phyloP scores from a whole-genome alignment of 2,113 vertebrate genomes.

The Rafetus swinhoei region DNA sequence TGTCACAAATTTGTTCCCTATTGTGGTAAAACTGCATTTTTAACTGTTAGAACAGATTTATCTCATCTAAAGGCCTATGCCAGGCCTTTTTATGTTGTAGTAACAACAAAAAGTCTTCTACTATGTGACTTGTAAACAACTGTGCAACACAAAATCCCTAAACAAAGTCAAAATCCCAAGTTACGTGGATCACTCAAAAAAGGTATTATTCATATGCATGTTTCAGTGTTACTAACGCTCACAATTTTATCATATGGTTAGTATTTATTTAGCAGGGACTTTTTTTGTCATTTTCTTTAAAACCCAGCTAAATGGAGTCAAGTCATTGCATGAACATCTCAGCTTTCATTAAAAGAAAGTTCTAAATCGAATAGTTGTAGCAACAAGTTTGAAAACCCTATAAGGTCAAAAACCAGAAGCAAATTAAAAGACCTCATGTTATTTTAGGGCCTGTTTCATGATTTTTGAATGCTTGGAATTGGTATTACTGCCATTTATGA shows the following conservation, averaged over 20 bases:
- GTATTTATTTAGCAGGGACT: neutral
- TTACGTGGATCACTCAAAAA: too few species aligned
- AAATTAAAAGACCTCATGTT: neutral
- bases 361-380: neutral
- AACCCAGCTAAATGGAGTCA: neutral
- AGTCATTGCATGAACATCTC: neutral
- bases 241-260: neutral
- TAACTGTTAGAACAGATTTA: neutral
- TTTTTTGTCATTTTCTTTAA: neutral
- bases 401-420: neutral
- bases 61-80: neutral
- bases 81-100: too few species aligned
- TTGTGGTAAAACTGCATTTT: neutral
- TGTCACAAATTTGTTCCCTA: neutral
- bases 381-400: neutral
- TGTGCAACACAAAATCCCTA: too few species aligned
- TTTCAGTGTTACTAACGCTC: neutral
- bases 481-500: neutral
- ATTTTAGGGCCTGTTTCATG: conserved; percentile 4
- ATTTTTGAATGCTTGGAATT: neutral
- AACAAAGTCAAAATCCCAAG: too few species aligned
- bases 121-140: too few species aligned
- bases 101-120: too few species aligned
- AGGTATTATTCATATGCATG: neutral
- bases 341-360: neutral